Evolutionary conservation across 2,113 vertebrate species (phyloP).

Genomic region (Ptyas mucosa): DNA sequence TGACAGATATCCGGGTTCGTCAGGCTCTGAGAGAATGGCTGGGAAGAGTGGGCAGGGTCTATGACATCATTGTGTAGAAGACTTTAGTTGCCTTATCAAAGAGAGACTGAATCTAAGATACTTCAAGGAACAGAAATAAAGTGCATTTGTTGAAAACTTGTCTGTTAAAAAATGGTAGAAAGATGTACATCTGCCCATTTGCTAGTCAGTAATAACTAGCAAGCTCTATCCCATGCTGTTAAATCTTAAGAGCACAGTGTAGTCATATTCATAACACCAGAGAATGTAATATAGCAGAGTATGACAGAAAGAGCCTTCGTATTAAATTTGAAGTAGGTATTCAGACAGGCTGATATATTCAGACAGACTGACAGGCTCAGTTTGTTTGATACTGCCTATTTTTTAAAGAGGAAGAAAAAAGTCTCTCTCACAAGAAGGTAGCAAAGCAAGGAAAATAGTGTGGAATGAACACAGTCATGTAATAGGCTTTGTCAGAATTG

Average conservation of each 20-base stretch:
- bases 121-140: constrained; percentile 34
- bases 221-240: constrained; percentile 23
- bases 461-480: neutral
- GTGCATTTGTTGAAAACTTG: constrained; percentile 1
- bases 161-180: neutral
- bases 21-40: constrained; percentile 95
- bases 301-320: neutral
- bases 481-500: neutral
- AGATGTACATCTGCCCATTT: constrained; percentile 18
- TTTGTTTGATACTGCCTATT: constrained; percentile 29
- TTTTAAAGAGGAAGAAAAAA: constrained; percentile 7
- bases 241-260: constrained; percentile 28
- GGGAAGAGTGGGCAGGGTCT: constrained; percentile 87
- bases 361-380: neutral
- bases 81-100: neutral
- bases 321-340: constrained; percentile 23
- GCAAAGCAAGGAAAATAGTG: constrained; percentile 10
- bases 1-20: constrained; percentile 86
- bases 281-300: constrained; percentile 7
- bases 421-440: neutral
- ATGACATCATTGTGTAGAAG: constrained; percentile 82
- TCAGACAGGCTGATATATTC: constrained; percentile 40
- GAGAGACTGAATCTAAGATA: constrained; percentile 21
- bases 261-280: constrained; percentile 22
- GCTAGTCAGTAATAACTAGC: constrained; percentile 42